Conservation (phyloP, 2,797 vertebrate species). For the Odontamblyopus lacepedii region DNA sequence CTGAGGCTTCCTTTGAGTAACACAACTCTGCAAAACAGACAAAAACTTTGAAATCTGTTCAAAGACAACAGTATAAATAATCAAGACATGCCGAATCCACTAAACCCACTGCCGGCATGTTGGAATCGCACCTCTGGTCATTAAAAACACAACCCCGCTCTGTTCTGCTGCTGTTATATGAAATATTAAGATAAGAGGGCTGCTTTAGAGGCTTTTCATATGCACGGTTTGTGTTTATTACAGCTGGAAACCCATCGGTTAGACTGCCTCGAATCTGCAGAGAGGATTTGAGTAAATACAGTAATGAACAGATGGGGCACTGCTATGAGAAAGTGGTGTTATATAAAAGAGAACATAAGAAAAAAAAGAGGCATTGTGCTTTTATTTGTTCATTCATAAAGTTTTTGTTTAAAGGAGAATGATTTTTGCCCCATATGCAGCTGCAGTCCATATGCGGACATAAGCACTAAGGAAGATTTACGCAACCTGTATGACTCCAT, state of each 20-base stretch:
- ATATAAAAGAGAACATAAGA: no score
- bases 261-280: no score
- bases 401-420: no score
- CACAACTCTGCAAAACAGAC: slow-evolving; percentile 19
- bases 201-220: slow-evolving; percentile 29
- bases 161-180: slow-evolving; percentile 44
- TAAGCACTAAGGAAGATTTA: no score
- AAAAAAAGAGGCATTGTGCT: no score
- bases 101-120: slow-evolving; percentile 30
- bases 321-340: no score
- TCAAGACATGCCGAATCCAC: slow-evolving; percentile 45
- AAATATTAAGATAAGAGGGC: slow-evolving; percentile 54
- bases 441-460: no score
- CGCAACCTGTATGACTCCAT: no score
- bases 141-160: slow-evolving; percentile 55
- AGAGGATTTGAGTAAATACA: no score
- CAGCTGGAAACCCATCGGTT: slow-evolving; percentile 23
- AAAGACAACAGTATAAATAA: slow-evolving; percentile 54
- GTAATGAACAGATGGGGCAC: no score
- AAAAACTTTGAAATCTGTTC: slow-evolving; percentile 33
- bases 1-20: not conserved
- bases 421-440: no score
- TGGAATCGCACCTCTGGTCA: slow-evolving; percentile 37
- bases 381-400: no score
- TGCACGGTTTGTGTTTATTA: slow-evolving; percentile 41